phyloP scores from a whole-genome alignment of 2,113 vertebrate species.

The Acrocephalus kingi region DNA sequence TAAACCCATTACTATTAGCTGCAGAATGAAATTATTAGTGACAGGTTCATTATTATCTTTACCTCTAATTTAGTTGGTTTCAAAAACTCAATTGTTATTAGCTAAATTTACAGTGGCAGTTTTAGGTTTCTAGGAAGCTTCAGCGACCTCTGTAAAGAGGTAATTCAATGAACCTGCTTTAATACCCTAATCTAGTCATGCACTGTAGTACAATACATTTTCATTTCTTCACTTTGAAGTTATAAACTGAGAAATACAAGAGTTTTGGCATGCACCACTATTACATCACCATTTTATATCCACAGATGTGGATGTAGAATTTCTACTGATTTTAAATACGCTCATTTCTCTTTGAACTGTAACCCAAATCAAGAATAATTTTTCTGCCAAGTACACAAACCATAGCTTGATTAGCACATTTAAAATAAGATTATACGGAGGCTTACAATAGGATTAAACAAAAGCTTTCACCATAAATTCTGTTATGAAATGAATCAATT shows the following conservation, averaged over 20 bases:
- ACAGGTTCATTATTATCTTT: slow-evolving; percentile 77
- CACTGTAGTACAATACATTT: neutral
- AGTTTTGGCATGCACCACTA: neutral
- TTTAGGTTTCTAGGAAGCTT: too few relatives aligned
- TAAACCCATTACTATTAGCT: slow-evolving; percentile 71
- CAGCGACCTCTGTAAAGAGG: too few relatives aligned
- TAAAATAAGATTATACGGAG: neutral
- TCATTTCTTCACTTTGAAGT: neutral
- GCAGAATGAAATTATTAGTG: slow-evolving; percentile 77
- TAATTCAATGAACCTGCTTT: slow-evolving; percentile 20
- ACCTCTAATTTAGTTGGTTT: too few relatives aligned
- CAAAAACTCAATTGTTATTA: too few relatives aligned
- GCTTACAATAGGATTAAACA: neutral
- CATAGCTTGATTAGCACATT: neutral
- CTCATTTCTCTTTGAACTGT: neutral
- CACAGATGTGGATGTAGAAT: neutral
- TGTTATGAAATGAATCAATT: neutral
- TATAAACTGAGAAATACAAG: neutral
- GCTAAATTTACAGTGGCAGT: too few relatives aligned
- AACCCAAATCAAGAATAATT: neutral
- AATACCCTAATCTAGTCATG: neutral
- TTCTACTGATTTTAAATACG: neutral
- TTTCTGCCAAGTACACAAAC: neutral
- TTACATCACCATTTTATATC: slow-evolving; percentile 1
- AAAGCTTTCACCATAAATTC: neutral